Conservation (phyloP, 2,113 vertebrate genomes). For the Alethe castanea region DNA sequence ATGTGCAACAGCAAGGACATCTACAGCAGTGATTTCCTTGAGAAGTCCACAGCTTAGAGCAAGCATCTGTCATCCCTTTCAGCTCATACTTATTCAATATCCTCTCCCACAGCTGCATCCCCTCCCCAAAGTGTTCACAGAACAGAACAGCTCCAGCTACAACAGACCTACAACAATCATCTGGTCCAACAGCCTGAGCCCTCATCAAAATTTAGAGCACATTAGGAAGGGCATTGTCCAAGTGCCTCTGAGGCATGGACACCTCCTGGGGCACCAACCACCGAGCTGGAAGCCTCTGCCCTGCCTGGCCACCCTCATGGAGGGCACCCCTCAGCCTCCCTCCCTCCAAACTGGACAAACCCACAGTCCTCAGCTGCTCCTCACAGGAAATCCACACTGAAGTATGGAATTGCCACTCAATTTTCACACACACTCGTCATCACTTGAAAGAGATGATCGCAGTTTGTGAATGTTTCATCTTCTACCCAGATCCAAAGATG, state of each 20-base stretch:
- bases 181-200: no score
- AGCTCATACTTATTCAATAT: not conserved
- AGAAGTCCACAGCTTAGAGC: not conserved
- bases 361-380: not conserved
- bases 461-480: not conserved
- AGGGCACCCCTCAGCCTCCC: not conserved
- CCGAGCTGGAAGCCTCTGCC: not conserved
- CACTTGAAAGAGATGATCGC: not conserved
- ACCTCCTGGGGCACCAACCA: not conserved
- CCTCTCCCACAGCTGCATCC: not conserved
- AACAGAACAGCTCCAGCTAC: not conserved
- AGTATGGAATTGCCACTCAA: not conserved
- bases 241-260: accelerated
- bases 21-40: not conserved
- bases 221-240: not conserved
- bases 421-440: accelerated
- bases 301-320: not conserved
- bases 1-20: not conserved
- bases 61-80: not conserved
- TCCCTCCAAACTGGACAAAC: not conserved
- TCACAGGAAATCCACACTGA: not conserved
- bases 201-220: not conserved
- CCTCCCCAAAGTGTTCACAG: not conserved
- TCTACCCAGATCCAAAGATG: not conserved
- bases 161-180: not conserved